phyloP scores from a whole-genome alignment of 2,888 invertebrate species.

The Erebia ligea region DNA sequence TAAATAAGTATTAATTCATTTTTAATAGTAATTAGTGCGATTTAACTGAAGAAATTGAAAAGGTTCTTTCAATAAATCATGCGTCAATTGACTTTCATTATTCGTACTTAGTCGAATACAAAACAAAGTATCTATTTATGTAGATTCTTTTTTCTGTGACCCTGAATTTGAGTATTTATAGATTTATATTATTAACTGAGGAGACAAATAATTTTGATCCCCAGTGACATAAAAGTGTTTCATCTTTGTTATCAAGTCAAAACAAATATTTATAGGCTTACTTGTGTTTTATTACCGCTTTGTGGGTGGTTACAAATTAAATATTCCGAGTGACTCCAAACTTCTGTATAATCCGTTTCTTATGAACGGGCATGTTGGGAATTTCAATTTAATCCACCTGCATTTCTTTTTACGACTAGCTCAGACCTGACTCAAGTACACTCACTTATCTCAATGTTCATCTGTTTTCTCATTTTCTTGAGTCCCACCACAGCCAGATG shows the following conservation, averaged over 20 bases:
- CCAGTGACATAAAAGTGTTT: background rate
- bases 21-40: too few species aligned
- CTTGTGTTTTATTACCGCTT: conserved; percentile 11
- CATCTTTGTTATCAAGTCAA: conserved; percentile 3
- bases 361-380: conserved; percentile 42
- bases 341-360: conserved; percentile 33
- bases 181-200: too few species aligned
- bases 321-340: conserved; percentile 29
- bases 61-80: too few species aligned
- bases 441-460: conserved; percentile 38
- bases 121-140: too few species aligned
- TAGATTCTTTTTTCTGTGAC: too few species aligned
- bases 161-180: too few species aligned
- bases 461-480: conserved; percentile 27
- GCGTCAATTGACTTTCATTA: too few species aligned
- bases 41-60: too few species aligned
- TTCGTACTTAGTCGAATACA: too few species aligned
- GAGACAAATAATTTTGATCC: too few species aligned
- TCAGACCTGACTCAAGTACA: conserved; percentile 29
- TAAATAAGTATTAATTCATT: too few species aligned
- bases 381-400: conserved; percentile 53
- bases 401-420: conserved; percentile 47
- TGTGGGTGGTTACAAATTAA: conserved; percentile 27
- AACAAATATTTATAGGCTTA: background rate
- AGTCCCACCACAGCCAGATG: conserved; percentile 1